Base-by-base conservation (phyloP, 2,113 vertebrate species). In the Neofelis nebulosa region DNA sequence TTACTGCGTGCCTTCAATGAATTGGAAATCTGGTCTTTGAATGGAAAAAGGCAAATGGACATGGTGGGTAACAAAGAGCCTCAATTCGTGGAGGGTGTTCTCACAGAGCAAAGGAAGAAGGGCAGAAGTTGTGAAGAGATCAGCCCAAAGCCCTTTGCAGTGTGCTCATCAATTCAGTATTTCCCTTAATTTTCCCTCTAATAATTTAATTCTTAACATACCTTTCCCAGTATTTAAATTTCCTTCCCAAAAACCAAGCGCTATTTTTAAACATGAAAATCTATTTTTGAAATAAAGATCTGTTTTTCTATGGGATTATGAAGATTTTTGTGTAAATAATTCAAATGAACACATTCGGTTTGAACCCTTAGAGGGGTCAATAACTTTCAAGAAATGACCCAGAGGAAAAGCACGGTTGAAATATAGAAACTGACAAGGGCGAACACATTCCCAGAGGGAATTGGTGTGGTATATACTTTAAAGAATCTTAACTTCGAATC, bases 271-370 rank as follows among this genome's bases (percentile, higher is more conserved):
- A 48, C 31, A 27, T 13, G 11, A 85, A 78, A 85, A 50, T 79
- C n/a, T 52, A 38, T 55, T 87, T 71, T 89, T 69, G 7, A 89
- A 92, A 78, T 68, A 92, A 57, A 45, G 18, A 65, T 50, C 61
- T 71, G 18, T 48, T 79, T 93, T 84, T 19, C 21, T 45, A 73
- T 89, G 80, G 71, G 45, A 71, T 92, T 48, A 63, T 9, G 21
- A 73, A 97, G 38, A 29, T 45, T 95, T 89, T 71, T 92, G 29
- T 55, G 41, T 89, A 63, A 89, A 68, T 25, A 92, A 84, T 48
- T 89, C 36, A 31, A 38, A 13, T 78, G 33, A 84, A 31, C 36
- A 86, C 63, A 76, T 92, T 76, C n/a, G 29, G 19, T 79, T 87
- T 94, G 63, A 41, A 69, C 8, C 41, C 57, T 88, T 84, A 50